These are phyloP conservation scores for Gadus macrocephalus DNA, from an alignment of 2,113 vertebrate genomes.

Conservation along the genomic window DNA sequence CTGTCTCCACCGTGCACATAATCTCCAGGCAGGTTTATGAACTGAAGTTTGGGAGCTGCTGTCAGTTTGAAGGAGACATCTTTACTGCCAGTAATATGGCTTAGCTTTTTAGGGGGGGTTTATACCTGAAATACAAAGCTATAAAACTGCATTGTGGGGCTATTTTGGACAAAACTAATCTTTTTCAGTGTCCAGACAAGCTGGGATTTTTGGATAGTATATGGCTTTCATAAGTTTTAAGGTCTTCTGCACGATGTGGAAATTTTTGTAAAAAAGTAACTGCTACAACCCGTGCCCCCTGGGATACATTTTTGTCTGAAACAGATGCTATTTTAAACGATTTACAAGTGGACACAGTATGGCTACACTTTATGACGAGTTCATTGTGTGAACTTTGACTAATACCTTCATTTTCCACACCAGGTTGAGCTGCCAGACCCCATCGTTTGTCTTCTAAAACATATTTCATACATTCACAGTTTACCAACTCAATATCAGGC, in stretches of 20 bases:
- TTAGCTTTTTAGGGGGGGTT: constrained; percentile 4
- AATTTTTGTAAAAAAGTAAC: constrained; percentile 10
- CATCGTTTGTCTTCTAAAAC: constrained; percentile 27
- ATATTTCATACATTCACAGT: not conserved
- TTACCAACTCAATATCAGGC: too few relatives aligned
- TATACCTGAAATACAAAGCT: constrained; percentile 29
- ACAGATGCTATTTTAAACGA: constrained; percentile 37
- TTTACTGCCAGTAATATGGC: constrained; percentile 63
- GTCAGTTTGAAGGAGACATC: constrained; percentile 65
- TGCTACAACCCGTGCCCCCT: constrained; percentile 1
- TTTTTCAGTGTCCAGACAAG: constrained; percentile 5
- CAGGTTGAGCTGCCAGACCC: too few relatives aligned
- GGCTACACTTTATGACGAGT: constrained; percentile 42
- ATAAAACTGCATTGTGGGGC: constrained; percentile 21
- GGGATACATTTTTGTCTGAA: constrained; percentile 16
- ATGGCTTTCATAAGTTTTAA: constrained; percentile 12
- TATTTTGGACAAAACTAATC: constrained; percentile 5
- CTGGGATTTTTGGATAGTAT: constrained; percentile 5
- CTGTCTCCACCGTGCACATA: constrained; percentile 51
- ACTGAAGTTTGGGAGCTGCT: constrained; percentile 66
- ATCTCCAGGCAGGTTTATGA: constrained; percentile 71
- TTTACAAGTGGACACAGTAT: constrained; percentile 44
- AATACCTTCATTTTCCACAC: too few relatives aligned
- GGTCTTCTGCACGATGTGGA: constrained; percentile 21
- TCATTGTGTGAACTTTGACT: constrained; percentile 32